phyloP scores from a whole-genome alignment of 1,140 invertebrate genomes.

The Melanaphis sacchari region DNA sequence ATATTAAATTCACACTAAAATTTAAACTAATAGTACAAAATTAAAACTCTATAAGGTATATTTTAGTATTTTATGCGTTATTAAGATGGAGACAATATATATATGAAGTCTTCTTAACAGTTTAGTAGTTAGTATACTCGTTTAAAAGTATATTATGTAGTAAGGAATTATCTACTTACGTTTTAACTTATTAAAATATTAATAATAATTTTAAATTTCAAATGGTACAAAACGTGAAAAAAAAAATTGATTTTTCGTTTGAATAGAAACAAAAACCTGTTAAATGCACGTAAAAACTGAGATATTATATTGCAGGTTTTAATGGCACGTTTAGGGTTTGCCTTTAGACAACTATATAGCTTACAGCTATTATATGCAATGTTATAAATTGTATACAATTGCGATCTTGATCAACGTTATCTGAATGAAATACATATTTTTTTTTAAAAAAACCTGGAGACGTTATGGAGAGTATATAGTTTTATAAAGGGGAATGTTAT shows the following conservation, averaged over 20 bases:
- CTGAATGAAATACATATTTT: slow-evolving; percentile 39
- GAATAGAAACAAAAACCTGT: neutral
- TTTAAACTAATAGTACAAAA: too few species aligned
- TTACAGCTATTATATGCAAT: neutral
- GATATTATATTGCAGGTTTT: neutral
- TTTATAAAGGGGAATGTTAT: slow-evolving; percentile 14
- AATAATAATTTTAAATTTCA: neutral
- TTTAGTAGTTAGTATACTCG: neutral
- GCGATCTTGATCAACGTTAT: slow-evolving; percentile 20
- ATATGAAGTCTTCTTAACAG: neutral
- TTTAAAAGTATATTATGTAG: too few species aligned
- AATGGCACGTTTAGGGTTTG: slow-evolving; percentile 18
- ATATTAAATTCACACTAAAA: too few species aligned
- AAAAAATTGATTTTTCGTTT: neutral
- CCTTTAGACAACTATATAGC: slow-evolving; percentile 2
- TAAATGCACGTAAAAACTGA: neutral
- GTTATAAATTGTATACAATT: slow-evolving; percentile 28
- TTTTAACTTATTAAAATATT: neutral
- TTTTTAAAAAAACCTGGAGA: neutral
- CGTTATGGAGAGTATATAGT: neutral
- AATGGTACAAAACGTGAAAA: neutral
- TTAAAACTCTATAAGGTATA: too few species aligned
- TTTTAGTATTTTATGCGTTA: too few species aligned
- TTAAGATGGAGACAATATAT: too few species aligned
- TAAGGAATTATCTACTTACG: too few species aligned